Conservation (phyloP, 1,140 invertebrate genomes). For the Drosophila kurseongensis region DNA sequence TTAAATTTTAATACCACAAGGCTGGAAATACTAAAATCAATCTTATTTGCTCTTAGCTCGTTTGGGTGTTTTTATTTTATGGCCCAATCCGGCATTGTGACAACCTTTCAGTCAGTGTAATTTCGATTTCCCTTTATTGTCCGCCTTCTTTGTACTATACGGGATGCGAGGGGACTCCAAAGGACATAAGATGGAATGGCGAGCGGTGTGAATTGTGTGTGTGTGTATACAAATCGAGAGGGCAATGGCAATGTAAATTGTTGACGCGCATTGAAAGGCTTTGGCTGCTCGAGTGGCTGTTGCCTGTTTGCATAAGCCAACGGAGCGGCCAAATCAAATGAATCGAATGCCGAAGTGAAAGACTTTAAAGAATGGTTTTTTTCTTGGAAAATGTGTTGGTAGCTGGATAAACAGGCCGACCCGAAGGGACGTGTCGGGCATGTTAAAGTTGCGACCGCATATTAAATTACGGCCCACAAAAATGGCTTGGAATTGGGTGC, state of each 20-base stretch:
- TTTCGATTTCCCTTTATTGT: constrained; percentile 52
- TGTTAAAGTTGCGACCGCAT: constrained; percentile 67
- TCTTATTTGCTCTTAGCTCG: constrained; percentile 15
- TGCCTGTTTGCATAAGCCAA: constrained; percentile 73
- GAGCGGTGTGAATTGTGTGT: constrained; percentile 18
- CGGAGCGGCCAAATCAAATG: constrained; percentile 67
- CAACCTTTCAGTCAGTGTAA: constrained; percentile 41
- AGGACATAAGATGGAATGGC: background rate
- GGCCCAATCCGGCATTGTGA: constrained; percentile 33
- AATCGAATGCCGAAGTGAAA: constrained; percentile 53
- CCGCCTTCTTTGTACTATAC: constrained; percentile 25
- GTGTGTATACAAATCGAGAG: constrained; percentile 49
- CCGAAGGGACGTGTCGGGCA: constrained; percentile 59
- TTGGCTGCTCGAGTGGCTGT: constrained; percentile 64
- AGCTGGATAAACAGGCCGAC: constrained; percentile 54
- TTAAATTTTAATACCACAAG: constrained; percentile 29
- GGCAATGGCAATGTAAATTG: constrained; percentile 78
- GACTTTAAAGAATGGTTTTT: constrained; percentile 68
- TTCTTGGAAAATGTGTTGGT: constrained; percentile 7
- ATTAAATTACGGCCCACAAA: constrained; percentile 75
- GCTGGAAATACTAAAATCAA: constrained; percentile 26
- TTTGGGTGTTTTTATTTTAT: constrained; percentile 36
- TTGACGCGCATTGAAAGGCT: constrained; percentile 59
- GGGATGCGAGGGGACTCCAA: background rate
- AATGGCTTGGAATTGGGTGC: constrained; percentile 64